Percentiles rank a stretch among this genome's conserved stretches.
phyloP scores from a whole-genome alignment of 2,888 invertebrate species.

The Melanargia galathea region DNA sequence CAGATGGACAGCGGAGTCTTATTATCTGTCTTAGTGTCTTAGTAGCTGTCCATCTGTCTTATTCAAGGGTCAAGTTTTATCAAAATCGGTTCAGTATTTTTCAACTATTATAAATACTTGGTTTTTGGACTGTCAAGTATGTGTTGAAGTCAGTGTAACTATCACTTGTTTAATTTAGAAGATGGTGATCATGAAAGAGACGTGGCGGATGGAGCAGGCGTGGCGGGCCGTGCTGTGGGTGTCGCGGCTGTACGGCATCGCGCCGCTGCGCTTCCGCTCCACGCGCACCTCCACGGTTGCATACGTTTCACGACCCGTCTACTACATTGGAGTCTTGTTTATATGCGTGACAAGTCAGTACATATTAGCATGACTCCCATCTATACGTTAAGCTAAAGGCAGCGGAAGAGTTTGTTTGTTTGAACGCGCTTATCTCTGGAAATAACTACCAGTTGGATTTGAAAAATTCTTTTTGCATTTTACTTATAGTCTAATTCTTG shows the following conservation, averaged over 20 bases:
- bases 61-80: too few species aligned
- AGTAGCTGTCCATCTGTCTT: too few species aligned
- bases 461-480: too few species aligned
- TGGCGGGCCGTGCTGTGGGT: not conserved
- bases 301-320: constrained; percentile 1
- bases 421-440: too few species aligned
- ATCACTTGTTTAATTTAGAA: not conserved
- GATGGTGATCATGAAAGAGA: constrained; percentile 8
- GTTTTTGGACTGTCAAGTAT: too few species aligned
- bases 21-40: too few species aligned
- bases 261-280: not conserved
- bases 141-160: not conserved
- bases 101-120: too few species aligned
- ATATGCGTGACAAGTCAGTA: constrained; percentile 4
- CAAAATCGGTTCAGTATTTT: too few species aligned
- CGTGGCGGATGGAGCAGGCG: constrained; percentile 2
- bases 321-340: not conserved
- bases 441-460: too few species aligned
- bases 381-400: too few species aligned
- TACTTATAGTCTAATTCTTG: too few species aligned
- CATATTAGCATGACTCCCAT: not conserved
- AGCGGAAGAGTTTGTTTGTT: not conserved
- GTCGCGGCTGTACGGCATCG: constrained; percentile 13
- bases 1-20: too few species aligned
- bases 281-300: not conserved